Conservation (phyloP, 2,797 vertebrate genomes). For the Leptoclinus maculatus region DNA sequence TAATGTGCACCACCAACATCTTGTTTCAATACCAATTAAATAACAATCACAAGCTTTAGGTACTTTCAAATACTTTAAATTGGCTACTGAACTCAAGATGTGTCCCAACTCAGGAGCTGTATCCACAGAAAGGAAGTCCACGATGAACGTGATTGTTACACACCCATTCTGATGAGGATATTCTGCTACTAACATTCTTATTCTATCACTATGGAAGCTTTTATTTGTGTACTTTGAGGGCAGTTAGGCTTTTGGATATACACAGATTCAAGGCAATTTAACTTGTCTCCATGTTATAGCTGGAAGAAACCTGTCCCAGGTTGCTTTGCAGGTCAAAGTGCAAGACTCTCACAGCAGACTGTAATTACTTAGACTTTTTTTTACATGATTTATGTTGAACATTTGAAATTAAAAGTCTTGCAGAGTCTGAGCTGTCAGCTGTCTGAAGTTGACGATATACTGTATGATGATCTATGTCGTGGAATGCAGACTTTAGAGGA, state of each 20-base stretch:
- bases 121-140: not conserved
- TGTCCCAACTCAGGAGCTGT: not conserved
- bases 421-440: slow-evolving; percentile 9
- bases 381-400: not conserved
- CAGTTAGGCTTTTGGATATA: slow-evolving; percentile 8
- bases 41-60: not conserved
- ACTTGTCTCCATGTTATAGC: slow-evolving; percentile 13
- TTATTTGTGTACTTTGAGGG: not conserved
- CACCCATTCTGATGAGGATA: not conserved
- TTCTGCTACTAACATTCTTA: not conserved
- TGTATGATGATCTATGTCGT: not conserved
- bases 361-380: not conserved
- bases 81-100: not conserved
- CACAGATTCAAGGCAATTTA: not conserved
- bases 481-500: slow-evolving; percentile 5
- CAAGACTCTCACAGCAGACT: slow-evolving; percentile 6
- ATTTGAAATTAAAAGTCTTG: slow-evolving; percentile 8
- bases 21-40: not conserved
- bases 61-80: not conserved
- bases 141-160: not conserved
- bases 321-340: not conserved
- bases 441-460: slow-evolving; percentile 20
- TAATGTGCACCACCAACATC: not conserved
- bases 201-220: not conserved
- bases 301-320: not conserved